Evolutionary conservation across 1,140 invertebrate species (phyloP), one percentile per base, ranked within the genome.

Genomic region (Globodera rostochiensis): DNA sequence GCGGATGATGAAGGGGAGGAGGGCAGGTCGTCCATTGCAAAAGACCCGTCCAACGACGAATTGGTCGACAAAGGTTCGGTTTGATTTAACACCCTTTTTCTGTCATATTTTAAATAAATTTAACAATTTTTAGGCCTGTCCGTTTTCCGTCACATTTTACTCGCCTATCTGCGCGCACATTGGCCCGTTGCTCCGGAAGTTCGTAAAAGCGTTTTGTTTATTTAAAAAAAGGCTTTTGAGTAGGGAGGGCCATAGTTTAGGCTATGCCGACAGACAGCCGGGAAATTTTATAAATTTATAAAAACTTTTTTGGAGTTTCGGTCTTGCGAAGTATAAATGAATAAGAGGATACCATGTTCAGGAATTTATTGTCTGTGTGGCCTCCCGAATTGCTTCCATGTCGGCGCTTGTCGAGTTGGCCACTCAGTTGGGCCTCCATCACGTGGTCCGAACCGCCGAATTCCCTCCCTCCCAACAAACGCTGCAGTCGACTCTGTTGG

Each of bases 101-200:
- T 36, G 36, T 36, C 3, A 36, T 36, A 0, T 36, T 36, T 36
- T 36, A 36, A 21, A n/a, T 45, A 46, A 50, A 74, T 11, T 36
- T 77, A 2, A 47, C 67, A 81, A 9, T 80, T 50, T 45, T 69
- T 15, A 83, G 82, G 82, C 1, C 25, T 71, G 21, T 25, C 36
- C 36, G 50, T 78, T 6, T 60, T 83, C 11, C 64, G 79, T 19
- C 69, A 67, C 45, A 73, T 83, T 25, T 7, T 77, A 1, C 82
- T 76, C 57, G 45, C 74, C 13, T 84, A 79, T 79, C 47, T 85
- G 21, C 77, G 85, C n/a, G 67, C 53, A 15, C 85, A 84, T 69
- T 86, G 75, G 83, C 85, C 84, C 9, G 46, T 80, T 7, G 85
- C 84, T n/a, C 84, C 84, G 5, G 85, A 87, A 64, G 77, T 78